These are phyloP conservation scores for Karalla daura DNA, from an alignment of 2,797 vertebrate genomes.

Conservation along the genomic window DNA sequence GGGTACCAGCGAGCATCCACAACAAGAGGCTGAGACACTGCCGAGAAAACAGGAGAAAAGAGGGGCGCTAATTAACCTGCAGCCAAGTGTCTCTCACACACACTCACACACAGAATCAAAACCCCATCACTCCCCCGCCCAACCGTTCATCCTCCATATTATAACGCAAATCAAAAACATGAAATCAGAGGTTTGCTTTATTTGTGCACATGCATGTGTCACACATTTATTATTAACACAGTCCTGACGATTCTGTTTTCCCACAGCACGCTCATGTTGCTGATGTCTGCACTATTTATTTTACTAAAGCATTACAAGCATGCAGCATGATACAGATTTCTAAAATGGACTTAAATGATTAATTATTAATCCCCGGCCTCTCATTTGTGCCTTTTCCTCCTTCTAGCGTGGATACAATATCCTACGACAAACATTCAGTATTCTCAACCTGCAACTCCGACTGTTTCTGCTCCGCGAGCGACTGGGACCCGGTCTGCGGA, in stretches of 20 bases:
- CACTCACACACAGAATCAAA: background rate
- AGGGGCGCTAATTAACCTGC: conserved; percentile 11
- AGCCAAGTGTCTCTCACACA: conserved; percentile 6
- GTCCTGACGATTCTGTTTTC: too few species aligned
- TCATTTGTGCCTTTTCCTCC: conserved; percentile 5
- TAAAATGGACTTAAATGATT: background rate
- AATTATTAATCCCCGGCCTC: conserved; percentile 1
- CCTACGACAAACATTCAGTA: conserved; percentile 61
- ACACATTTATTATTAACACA: too few species aligned
- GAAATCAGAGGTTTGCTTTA: background rate
- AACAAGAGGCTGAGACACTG: background rate
- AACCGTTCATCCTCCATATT: background rate
- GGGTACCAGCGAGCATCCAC: too few species aligned
- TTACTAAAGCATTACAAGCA: background rate
- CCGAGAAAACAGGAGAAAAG: conserved; percentile 13
- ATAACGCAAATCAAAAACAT: background rate
- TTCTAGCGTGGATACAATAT: conserved; percentile 60
- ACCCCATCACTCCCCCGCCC: background rate
- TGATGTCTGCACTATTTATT: too few species aligned
- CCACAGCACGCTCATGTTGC: too few species aligned
- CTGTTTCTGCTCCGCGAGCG: conserved; percentile 85
- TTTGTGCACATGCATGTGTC: too few species aligned
- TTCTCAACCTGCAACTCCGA: conserved; percentile 85
- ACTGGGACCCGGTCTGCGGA: conserved; percentile 94
- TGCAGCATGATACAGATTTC: background rate